Evolutionary conservation across 2,888 invertebrate species (phyloP), one percentile per base, ranked within the genome.

Genomic region (Volucella zonaria): DNA sequence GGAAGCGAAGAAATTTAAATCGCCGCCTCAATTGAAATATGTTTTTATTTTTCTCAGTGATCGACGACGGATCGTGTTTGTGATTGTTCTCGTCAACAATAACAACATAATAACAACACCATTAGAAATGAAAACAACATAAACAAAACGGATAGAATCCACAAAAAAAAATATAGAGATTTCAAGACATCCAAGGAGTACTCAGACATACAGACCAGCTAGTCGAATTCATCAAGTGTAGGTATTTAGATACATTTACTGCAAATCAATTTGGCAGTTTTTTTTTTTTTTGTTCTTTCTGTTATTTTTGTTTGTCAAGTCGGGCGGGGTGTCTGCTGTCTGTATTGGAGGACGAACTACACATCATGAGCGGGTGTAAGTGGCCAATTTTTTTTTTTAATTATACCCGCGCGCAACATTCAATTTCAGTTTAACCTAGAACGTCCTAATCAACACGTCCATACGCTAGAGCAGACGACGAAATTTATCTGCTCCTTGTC

Each of bases 401-500:
- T 75, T 76, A 71, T 75, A 71, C 52, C 66, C 45, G 75, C 66
- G 31, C 6, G 31, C 31, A 31, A 31, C 66, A 62, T 54, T 83
- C 66, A 47, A 62, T 70, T 75, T 75, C 62, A 81, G 81, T 85
- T 85, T 68, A 52, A 8, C 73, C 58, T 62, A 77, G 85, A 85
- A 51, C 77, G 81, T 81, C 67, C 56, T 45, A 45, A 40, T 68
- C 56, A 68, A 43, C 71, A 77, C 31, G 31, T 31, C 31, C 62
- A 78, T 77, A 64, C 47, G 49, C 4, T 12, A 42, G 18, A n/a
- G 1, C 14, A 40, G 14, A 40, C 43, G 6, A 31, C 6, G 6
- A 6, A 31, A 40, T 58, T 18, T 38, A 23, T 42, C 45, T 10
- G 49, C 4, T 42, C 42, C 42, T 49, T 62, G 56, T 70, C 77